Percentiles rank a stretch among this genome's conserved stretches.
phyloP scores from a whole-genome alignment of 2,888 invertebrate genomes.

The Metalampra italica region DNA sequence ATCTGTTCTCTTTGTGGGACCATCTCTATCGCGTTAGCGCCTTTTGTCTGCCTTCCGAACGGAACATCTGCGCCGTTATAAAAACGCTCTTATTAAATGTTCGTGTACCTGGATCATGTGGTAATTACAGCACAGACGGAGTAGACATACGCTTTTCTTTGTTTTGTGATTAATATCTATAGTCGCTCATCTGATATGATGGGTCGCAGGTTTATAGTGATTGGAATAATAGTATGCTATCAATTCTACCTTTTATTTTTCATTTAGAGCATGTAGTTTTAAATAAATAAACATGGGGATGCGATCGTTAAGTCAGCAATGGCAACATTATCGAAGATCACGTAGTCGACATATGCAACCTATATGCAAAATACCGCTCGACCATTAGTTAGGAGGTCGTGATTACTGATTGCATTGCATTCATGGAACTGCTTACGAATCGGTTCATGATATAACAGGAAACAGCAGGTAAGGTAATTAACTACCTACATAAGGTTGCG shows the following conservation, averaged over 20 bases:
- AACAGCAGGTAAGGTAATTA: constrained; percentile 2
- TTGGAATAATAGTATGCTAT: constrained; percentile 24
- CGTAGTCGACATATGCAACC: not conserved
- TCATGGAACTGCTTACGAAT: constrained; percentile 9
- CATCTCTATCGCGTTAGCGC: constrained; percentile 60
- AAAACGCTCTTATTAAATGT: constrained; percentile 46
- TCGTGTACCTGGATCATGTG: constrained; percentile 37
- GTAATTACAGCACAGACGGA: constrained; percentile 38
- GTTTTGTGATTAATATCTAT: constrained; percentile 36
- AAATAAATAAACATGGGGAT: constrained; percentile 10
- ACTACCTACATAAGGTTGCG: not conserved
- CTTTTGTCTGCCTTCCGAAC: constrained; percentile 55
- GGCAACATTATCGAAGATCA: not conserved
- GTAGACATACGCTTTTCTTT: constrained; percentile 39
- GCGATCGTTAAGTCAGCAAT: constrained; percentile 9
- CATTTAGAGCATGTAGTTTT: constrained; percentile 7
- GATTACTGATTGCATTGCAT: constrained; percentile 6
- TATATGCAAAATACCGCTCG: not conserved
- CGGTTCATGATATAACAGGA: constrained; percentile 8
- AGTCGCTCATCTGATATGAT: constrained; percentile 20
- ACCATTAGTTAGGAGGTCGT: not conserved
- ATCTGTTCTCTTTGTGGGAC: constrained; percentile 65
- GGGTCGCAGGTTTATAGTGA: constrained; percentile 23
- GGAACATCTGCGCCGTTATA: constrained; percentile 57
- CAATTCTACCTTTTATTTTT: constrained; percentile 17